Conservation (phyloP, 2,113 vertebrate genomes). For the Hyperopisus bebe region DNA sequence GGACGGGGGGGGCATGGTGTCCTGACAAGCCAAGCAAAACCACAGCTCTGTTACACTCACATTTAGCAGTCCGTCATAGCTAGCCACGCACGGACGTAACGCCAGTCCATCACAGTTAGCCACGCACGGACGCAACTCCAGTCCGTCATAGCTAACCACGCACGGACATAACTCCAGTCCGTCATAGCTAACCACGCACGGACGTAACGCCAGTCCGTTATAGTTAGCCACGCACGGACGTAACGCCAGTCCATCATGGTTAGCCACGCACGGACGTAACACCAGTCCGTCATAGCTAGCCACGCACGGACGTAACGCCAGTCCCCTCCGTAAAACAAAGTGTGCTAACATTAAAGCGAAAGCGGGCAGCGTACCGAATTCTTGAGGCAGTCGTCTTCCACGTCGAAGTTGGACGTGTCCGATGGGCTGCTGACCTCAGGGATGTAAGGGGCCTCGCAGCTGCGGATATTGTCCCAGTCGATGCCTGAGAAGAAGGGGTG, state of each 20-base stretch:
- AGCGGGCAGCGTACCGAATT: constrained; percentile 72
- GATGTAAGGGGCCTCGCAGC: constrained; percentile 93
- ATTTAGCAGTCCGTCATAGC: neutral
- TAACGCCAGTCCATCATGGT: neutral
- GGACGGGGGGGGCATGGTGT: constrained; percentile 92
- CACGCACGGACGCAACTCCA: neutral
- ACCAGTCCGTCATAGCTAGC: neutral
- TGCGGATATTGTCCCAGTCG: constrained; percentile 89
- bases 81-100: neutral
- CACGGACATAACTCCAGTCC: no score
- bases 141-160: no score
- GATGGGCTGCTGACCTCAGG: constrained; percentile 98
- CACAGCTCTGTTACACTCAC: neutral
- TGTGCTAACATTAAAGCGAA: neutral
- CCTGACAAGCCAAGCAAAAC: constrained; percentile 53
- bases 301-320: neutral
- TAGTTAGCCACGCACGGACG: no score
- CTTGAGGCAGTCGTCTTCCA: constrained; percentile 95
- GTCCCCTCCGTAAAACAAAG: neutral
- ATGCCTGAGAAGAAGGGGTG: constrained; percentile 92
- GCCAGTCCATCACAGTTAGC: neutral
- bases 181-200: neutral
- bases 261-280: neutral
- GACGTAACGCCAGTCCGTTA: no score
- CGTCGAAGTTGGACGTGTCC: constrained; percentile 98